These are phyloP conservation scores for Invenusta paracnida DNA, from an alignment of 2,888 invertebrate genomes.

Conservation along the genomic window DNA sequence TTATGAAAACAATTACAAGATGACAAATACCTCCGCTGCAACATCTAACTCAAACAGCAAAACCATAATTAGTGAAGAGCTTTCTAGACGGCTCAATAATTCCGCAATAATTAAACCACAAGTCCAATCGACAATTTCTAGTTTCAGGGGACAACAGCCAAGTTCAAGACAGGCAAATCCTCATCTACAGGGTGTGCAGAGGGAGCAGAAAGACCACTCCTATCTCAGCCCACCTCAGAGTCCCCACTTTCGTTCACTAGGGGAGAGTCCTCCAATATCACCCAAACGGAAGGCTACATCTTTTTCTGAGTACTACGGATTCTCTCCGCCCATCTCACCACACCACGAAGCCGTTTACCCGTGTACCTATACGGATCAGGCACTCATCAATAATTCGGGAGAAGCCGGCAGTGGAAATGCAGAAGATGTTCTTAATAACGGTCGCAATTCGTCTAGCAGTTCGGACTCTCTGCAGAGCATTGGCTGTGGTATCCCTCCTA, in stretches of 20 bases:
- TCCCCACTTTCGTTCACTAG: background rate
- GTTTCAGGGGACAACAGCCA: background rate
- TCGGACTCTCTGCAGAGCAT: background rate
- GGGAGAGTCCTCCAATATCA: slow-evolving; percentile 31
- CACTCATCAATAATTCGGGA: too few relatives aligned
- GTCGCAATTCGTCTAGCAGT: background rate
- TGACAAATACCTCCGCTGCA: background rate
- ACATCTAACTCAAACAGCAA: background rate
- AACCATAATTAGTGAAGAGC: too few relatives aligned
- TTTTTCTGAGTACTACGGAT: slow-evolving; percentile 30
- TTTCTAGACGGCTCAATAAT: too few relatives aligned
- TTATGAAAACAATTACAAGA: background rate
- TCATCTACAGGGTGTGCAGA: background rate
- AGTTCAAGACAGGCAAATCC: background rate
- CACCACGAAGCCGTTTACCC: slow-evolving; percentile 5
- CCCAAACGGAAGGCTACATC: background rate
- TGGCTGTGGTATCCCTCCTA: background rate
- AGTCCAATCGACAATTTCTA: background rate
- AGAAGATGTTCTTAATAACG: background rate
- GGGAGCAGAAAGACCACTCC: background rate
- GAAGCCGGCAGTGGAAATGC: background rate
- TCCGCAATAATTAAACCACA: too few relatives aligned
- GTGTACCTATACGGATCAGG: background rate
- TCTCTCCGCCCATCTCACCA: slow-evolving; percentile 33
- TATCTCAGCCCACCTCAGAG: background rate